Conservation (phyloP, 2,888 invertebrate genomes). For the Eilema caniola region DNA sequence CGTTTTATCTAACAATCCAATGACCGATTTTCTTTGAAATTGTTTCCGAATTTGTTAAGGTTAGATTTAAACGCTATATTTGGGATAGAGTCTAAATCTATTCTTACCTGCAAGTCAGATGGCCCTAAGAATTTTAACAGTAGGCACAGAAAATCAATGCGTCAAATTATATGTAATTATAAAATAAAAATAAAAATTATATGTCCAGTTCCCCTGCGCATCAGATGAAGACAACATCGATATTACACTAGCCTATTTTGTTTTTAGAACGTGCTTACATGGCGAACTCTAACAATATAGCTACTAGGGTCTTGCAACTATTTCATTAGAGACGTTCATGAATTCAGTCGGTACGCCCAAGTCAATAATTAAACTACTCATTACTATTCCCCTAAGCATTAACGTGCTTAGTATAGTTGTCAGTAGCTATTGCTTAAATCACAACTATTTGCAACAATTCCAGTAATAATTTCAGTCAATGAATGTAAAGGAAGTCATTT, state of each 20-base stretch:
- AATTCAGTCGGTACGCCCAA: slow-evolving; percentile 26
- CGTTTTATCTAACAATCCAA: no score
- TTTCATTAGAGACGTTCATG: slow-evolving; percentile 19
- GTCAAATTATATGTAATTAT: no score
- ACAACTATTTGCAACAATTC: slow-evolving; percentile 37
- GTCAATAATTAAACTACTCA: slow-evolving; percentile 37
- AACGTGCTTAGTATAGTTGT: slow-evolving; percentile 8
- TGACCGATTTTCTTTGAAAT: no score
- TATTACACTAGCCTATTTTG: background rate
- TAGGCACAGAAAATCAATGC: no score
- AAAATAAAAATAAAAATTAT: no score
- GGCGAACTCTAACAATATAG: slow-evolving; percentile 4
- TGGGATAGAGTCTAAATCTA: no score
- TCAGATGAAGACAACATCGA: no score
- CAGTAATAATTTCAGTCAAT: no score
- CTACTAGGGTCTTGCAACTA: slow-evolving; percentile 10
- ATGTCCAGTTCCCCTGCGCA: background rate
- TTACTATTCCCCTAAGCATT: slow-evolving; percentile 33
- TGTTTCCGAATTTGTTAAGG: no score
- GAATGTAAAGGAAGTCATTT: slow-evolving; percentile 37
- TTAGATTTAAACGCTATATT: no score
- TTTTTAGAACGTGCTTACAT: background rate
- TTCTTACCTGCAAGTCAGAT: no score
- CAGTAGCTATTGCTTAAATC: slow-evolving; percentile 22
- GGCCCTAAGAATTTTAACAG: no score